phyloP scores from a whole-genome alignment of 2,113 vertebrate genomes.

The Tachysurus vachellii region DNA sequence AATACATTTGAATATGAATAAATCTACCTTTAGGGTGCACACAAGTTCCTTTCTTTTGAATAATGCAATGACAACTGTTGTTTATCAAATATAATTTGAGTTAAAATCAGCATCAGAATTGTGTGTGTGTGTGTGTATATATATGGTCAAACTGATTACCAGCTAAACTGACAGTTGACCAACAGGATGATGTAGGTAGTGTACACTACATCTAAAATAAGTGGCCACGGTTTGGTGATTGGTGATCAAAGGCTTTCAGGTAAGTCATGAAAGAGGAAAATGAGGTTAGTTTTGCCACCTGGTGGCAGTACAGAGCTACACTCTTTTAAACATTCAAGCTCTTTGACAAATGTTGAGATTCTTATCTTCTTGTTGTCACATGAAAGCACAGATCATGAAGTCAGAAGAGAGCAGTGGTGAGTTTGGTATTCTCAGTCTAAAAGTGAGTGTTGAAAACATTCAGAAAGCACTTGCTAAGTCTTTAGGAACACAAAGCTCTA shows the following conservation, averaged over 20 bases:
- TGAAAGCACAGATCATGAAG: neutral
- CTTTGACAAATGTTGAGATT: neutral
- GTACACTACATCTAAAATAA: neutral
- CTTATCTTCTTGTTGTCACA: neutral
- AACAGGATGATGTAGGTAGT: neutral
- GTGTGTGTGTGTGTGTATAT: too few species aligned
- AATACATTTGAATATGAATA: too few species aligned
- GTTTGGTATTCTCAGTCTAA: neutral
- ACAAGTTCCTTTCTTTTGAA: neutral
- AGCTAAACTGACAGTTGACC: neutral
- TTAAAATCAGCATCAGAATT: neutral
- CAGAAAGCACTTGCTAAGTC: neutral
- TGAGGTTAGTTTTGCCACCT: constrained; percentile 22
- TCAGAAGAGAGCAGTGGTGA: neutral
- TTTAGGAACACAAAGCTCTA: neutral
- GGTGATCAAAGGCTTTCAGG: neutral
- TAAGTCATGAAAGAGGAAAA: neutral
- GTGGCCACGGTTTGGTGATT: neutral
- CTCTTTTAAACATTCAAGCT: neutral
- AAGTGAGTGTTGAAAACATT: constrained; percentile 2
- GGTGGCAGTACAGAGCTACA: constrained; percentile 39
- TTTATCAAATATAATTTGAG: neutral
- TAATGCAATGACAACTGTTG: neutral
- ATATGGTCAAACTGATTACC: neutral
- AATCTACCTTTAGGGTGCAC: neutral